Percentiles rank a stretch among this genome's conserved stretches.
Conservation (phyloP, 2,113 vertebrate genomes). For the Pollimyrus isidori region DNA sequence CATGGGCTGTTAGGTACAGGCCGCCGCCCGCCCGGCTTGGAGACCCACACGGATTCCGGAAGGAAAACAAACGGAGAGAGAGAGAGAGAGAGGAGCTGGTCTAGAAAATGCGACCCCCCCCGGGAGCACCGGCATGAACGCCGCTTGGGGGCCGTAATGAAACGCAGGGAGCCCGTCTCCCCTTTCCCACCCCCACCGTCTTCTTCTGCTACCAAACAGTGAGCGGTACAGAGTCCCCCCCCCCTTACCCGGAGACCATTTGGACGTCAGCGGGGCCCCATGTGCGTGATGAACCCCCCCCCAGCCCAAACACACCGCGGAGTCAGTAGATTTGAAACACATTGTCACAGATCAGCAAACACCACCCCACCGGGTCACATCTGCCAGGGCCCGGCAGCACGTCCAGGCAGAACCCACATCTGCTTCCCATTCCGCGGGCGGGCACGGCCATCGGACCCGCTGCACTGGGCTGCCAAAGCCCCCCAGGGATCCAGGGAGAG, state of each 20-base stretch:
- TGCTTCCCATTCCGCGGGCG: slow-evolving; percentile 9
- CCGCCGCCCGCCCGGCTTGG: no score
- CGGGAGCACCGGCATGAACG: no score
- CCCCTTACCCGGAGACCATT: neutral
- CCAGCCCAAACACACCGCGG: neutral
- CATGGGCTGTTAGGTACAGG: no score
- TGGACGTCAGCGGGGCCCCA: neutral
- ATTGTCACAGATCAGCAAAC: slow-evolving; percentile 12
- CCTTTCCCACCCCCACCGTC: neutral
- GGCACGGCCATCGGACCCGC: neutral
- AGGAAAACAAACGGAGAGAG: no score
- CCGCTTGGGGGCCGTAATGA: no score
- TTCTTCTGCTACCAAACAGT: neutral
- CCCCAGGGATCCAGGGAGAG: neutral
- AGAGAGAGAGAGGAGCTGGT: no score
- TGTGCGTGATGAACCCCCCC: neutral
- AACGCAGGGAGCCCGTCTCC: neutral
- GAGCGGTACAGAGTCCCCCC: neutral
- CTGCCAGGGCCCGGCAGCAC: neutral
- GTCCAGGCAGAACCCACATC: slow-evolving; percentile 8
- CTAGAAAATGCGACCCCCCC: no score
- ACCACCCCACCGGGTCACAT: slow-evolving; percentile 9
- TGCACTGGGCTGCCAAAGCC: neutral
- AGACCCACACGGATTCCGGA: no score
- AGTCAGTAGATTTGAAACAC: slow-evolving; percentile 15